A percentile compares a stretch with the other conserved stretches of the same genome.
Conservation (phyloP, 2,888 invertebrate genomes). For the Campopleginae sp. region DNA sequence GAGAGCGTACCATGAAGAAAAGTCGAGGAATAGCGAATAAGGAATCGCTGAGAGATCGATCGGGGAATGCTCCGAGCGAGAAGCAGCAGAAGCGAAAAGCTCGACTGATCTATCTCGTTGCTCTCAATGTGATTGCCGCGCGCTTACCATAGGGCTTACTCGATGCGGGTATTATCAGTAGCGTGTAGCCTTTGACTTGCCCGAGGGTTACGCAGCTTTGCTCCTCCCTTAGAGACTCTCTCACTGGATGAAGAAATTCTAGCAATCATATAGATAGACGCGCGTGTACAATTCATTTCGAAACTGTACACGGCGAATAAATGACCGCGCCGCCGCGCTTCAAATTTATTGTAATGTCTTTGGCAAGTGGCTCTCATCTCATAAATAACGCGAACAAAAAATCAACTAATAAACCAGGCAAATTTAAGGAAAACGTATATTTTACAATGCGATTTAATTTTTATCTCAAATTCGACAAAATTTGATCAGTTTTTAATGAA, state of each 20-base stretch:
- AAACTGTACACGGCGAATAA: not conserved
- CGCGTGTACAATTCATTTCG: conserved; percentile 5
- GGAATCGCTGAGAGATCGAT: conserved; percentile 43
- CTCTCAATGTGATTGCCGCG: conserved; percentile 79
- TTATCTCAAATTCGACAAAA: not conserved
- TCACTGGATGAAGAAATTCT: not conserved
- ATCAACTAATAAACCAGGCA: not conserved
- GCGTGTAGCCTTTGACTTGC: conserved; percentile 62
- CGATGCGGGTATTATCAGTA: conserved; percentile 58
- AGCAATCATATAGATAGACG: conserved; percentile 2
- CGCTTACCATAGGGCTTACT: conserved; percentile 16
- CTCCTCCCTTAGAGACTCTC: conserved; percentile 38
- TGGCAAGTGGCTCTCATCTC: not conserved
- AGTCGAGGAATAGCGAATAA: conserved; percentile 43
- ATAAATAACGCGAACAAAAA: not conserved
- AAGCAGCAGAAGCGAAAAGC: conserved; percentile 14
- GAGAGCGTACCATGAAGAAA: conserved; percentile 31
- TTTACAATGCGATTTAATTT: not conserved
- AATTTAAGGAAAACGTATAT: not conserved
- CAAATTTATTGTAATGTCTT: not conserved
- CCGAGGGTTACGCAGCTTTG: conserved; percentile 59
- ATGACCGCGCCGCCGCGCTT: not conserved
- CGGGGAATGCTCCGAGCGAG: not conserved
- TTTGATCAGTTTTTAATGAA: not conserved
- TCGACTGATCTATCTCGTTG: conserved; percentile 74